These are phyloP conservation scores for Geotrypetes seraphini DNA, from an alignment of 2,797 vertebrate genomes.

Conservation along the genomic window DNA sequence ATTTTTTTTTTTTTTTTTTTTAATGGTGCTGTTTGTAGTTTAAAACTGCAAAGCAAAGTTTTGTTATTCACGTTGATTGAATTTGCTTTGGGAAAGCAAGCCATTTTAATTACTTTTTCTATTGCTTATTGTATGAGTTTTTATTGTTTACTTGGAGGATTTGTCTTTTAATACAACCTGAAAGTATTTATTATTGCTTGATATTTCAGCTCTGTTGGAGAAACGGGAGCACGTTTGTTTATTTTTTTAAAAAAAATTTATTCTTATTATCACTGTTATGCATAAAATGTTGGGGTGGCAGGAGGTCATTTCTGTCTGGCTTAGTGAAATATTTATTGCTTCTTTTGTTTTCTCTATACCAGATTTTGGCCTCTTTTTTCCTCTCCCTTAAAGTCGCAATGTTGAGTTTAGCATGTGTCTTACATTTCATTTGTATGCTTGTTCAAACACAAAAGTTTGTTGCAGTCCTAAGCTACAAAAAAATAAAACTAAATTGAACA, in stretches of 20 bases:
- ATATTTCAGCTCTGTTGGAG: constrained; percentile 67
- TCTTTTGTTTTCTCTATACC: constrained; percentile 68
- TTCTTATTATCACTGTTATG: too few relatives aligned
- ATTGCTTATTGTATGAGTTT: constrained; percentile 73
- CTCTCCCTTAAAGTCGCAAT: constrained; percentile 58
- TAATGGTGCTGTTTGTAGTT: constrained; percentile 67
- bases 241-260: too few relatives aligned
- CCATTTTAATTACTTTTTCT: constrained; percentile 78
- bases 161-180: constrained; percentile 75
- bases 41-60: constrained; percentile 62
- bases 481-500: constrained; percentile 78
- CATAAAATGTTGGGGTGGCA: constrained; percentile 71
- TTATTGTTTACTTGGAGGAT: constrained; percentile 70
- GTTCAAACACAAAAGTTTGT: constrained; percentile 70
- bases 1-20: too few relatives aligned
- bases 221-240: constrained; percentile 57
- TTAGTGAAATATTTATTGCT: constrained; percentile 78
- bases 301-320: constrained; percentile 67
- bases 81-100: constrained; percentile 70
- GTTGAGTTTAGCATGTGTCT: constrained; percentile 77
- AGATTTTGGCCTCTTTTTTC: constrained; percentile 64
- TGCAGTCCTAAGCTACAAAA: constrained; percentile 76
- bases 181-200: constrained; percentile 80
- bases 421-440: constrained; percentile 75
- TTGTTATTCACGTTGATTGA: constrained; percentile 63